Conservation (phyloP, 1,140 invertebrate genomes). For the Drosophila sp. region DNA sequence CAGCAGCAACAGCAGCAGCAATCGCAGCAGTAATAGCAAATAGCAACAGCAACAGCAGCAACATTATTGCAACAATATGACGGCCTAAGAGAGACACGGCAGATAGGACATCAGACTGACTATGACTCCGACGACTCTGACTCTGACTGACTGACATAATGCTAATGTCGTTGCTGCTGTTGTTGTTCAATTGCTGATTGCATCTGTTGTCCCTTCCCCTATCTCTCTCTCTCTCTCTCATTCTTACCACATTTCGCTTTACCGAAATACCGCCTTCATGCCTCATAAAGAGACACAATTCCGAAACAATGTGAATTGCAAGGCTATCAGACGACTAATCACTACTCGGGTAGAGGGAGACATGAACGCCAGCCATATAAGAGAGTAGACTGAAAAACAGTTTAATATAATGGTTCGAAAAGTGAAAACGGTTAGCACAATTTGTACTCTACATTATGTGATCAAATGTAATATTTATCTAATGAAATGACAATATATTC, state of each 20-base stretch:
- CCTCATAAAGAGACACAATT: constrained; percentile 67
- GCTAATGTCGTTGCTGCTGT: constrained; percentile 58
- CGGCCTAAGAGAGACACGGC: constrained; percentile 32
- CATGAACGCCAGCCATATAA: not conserved
- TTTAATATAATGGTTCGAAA: not conserved
- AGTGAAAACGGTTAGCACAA: not conserved
- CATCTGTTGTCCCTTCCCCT: constrained; percentile 20
- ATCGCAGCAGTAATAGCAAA: constrained; percentile 43
- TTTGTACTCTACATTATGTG: not conserved
- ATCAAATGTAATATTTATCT: not conserved
- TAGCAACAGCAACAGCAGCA: constrained; percentile 15
- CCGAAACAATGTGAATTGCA: constrained; percentile 33
- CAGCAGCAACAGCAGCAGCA: constrained; percentile 47
- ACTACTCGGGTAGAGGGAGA: not conserved
- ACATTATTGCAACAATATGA: constrained; percentile 70
- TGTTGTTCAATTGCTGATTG: constrained; percentile 40
- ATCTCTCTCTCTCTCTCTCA: not conserved
- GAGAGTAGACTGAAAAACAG: not conserved
- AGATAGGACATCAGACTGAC: constrained; percentile 1
- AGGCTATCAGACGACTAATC: constrained; percentile 49
- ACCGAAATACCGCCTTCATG: constrained; percentile 75
- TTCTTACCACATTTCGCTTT: constrained; percentile 39
- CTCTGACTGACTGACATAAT: constrained; percentile 45
- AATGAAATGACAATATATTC: too few relatives aligned
- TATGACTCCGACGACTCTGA: not conserved